Percentiles rank a stretch among this genome's conserved stretches.
These are phyloP conservation scores for Psilopogon haemacephalus DNA, from an alignment of 2,113 vertebrate species.

Conservation along the genomic window DNA sequence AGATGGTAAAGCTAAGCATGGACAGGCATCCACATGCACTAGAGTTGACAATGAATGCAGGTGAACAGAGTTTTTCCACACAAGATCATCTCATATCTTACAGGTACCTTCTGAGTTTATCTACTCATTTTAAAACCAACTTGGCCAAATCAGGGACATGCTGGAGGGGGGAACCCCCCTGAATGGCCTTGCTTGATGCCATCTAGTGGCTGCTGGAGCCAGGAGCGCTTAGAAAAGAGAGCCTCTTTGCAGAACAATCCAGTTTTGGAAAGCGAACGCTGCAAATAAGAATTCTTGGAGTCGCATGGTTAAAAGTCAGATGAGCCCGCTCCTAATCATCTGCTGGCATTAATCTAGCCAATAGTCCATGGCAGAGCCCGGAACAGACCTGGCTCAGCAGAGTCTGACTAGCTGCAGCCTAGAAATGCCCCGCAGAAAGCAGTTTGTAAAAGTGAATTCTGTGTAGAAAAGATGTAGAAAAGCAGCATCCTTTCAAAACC, in stretches of 20 bases:
- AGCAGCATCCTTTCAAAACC: neutral
- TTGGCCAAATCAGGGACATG: neutral
- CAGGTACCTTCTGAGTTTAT: neutral
- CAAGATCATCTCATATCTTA: neutral
- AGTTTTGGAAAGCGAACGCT: neutral
- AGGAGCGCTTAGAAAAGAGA: neutral
- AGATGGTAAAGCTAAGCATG: neutral
- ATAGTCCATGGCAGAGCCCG: neutral
- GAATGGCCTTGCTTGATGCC: neutral
- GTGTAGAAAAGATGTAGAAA: neutral
- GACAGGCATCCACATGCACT: neutral
- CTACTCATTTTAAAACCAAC: neutral
- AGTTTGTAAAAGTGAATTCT: neutral
- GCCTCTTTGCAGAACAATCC: neutral
- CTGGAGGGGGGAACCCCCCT: accelerated
- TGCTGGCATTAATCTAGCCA: neutral
- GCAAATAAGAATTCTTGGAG: neutral
- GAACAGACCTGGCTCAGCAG: neutral
- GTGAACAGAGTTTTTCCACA: neutral
- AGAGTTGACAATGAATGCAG: neutral
- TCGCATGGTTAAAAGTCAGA: neutral
- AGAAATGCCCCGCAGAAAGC: neutral
- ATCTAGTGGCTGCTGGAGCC: neutral
- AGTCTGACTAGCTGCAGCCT: neutral
- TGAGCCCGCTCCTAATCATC: neutral